A percentile compares a stretch with the other conserved stretches of the same genome.
Conservation (phyloP, 2,113 vertebrate genomes). For the Maccullochella peelii region DNA sequence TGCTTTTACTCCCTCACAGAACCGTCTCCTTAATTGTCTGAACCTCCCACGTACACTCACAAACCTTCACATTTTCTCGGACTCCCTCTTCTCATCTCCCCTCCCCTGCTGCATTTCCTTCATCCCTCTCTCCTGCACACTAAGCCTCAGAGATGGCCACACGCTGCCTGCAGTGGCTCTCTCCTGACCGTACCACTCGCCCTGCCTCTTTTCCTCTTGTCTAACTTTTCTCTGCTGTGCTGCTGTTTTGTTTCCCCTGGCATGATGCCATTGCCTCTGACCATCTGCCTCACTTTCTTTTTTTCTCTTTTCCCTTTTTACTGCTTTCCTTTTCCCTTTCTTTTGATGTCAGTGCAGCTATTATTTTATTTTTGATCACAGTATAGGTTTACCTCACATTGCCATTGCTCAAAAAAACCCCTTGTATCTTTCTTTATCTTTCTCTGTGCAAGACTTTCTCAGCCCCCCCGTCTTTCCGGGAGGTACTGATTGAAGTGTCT, state of each 20-base stretch:
- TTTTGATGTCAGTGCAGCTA: slow-evolving; percentile 36
- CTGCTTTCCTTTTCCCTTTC: slow-evolving; percentile 17
- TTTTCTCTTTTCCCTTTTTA: slow-evolving; percentile 1
- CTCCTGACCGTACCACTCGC: slow-evolving; percentile 8
- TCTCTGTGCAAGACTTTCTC: slow-evolving; percentile 26
- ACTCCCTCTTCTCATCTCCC: slow-evolving; percentile 26
- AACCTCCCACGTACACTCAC: slow-evolving; percentile 2
- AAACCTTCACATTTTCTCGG: slow-evolving; percentile 19
- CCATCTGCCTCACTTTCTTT: slow-evolving; percentile 71
- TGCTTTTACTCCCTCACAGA: slow-evolving; percentile 6
- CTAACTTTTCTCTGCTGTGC: slow-evolving; percentile 44
- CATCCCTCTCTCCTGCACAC: background rate
- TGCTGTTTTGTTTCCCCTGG: slow-evolving; percentile 67
- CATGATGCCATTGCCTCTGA: slow-evolving; percentile 59
- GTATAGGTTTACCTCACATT: slow-evolving; percentile 7
- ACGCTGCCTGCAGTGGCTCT: slow-evolving; percentile 43
- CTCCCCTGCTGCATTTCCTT: slow-evolving; percentile 5
- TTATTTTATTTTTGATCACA: slow-evolving; percentile 36
- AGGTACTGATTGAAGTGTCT: slow-evolving; percentile 61
- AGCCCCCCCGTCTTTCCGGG: slow-evolving; percentile 39
- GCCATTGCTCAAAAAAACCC: slow-evolving; percentile 16
- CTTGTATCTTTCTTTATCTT: slow-evolving; percentile 14
- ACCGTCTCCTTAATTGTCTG: slow-evolving; percentile 13
- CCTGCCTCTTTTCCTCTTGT: slow-evolving; percentile 16
- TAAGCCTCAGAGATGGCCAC: slow-evolving; percentile 44